Evolutionary conservation across 2,888 invertebrate species (phyloP), one percentile per base, ranked within the genome.

Genomic region (Lordiphosa fenestrarum): DNA sequence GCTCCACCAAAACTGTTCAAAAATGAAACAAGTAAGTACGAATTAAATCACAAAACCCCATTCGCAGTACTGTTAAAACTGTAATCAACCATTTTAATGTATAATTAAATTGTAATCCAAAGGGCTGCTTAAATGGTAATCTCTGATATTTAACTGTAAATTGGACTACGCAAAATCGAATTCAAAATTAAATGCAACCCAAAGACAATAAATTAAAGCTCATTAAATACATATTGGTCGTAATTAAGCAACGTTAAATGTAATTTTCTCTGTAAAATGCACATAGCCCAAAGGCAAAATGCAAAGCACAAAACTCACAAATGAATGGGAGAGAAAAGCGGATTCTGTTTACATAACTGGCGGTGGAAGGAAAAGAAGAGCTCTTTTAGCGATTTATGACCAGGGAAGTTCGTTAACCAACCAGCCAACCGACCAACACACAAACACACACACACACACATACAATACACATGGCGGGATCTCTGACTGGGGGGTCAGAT

Each of bases 401-500:
- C 44, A 12, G 12, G 38, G 21, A 49, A 51, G 56, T 44, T 56
- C 49, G 50, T 25, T 37, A 50, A 33, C 30, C 35, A 46, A 51
- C 12, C 6, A n/a, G 19, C 35, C 7, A 12, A 51, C n/a, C n/a
- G n/a, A n/a, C n/a, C n/a, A n/a, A n/a, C n/a, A n/a, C n/a, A n/a
- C n/a, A n/a, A n/a, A n/a, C n/a, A n/a, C 15, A 52, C 40, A 42
- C 39, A 48, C 30, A 52, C 30, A 53, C 33, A 57, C 52, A 66
- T 15, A 15, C 15, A 15, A 15, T 15, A 66, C 46, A 59, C 10
- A 52, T 44, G 33, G 2, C 25, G 38, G 33, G 38, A 21, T 33
- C 35, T 47, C 35, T 12, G 40, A 19, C 61, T 53, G 64, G 59
- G 69, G 55, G 69, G 55, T 59, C 68, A 60, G 66, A 65, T 70